Base-by-base conservation (phyloP, 1,140 invertebrate genomes). In the Trichoplusia ni region DNA sequence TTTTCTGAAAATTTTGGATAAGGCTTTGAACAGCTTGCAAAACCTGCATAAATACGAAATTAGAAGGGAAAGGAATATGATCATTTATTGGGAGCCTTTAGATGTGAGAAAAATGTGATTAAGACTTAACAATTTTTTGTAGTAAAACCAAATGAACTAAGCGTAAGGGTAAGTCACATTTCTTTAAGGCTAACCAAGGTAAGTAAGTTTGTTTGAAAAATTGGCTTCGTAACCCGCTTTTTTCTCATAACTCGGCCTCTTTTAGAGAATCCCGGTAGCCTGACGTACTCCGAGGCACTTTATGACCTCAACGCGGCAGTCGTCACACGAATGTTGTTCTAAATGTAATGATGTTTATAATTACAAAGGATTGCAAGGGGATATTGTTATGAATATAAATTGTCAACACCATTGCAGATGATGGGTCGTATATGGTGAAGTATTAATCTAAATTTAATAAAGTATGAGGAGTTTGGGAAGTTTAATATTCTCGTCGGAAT, bases 321-420 rank as follows among this genome's bases (percentile, higher is more conserved):
- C 46, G 25, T 49, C 46, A 49, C 46, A 29, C 46, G 25, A 4
- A 13, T 49, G 46, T 44, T 44, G 19, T 49, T 49, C 46, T 49
- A 49, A 49, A 23, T 49, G 46, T 31, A 49, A 49, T 49, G 25
- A 35, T 23, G 19, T 53, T 53, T 53, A 53, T 53, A 53, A 53
- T 53, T 53, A 53, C 31, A 8, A 23, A 11, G 49, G 16, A 53
- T 53, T 53, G 49, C 18, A 53, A n/a, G 18, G 49, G 46, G 49
- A n/a, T 9, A 35, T 27, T 51, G 31, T 53, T 35, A 53, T 53
- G 49, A 53, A 53, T 53, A 53, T 37, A 53, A 53, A 53, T 53
- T 53, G 31, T 11, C 6, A 11, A 6, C 7, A 8, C 7, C n/a
- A 21, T 35, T 14, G 1, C 9, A 16, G 14, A 5, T 31, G 13